Evolutionary conservation across 2,888 invertebrate genomes (phyloP).

Genomic region (Neoascia interrupta): DNA sequence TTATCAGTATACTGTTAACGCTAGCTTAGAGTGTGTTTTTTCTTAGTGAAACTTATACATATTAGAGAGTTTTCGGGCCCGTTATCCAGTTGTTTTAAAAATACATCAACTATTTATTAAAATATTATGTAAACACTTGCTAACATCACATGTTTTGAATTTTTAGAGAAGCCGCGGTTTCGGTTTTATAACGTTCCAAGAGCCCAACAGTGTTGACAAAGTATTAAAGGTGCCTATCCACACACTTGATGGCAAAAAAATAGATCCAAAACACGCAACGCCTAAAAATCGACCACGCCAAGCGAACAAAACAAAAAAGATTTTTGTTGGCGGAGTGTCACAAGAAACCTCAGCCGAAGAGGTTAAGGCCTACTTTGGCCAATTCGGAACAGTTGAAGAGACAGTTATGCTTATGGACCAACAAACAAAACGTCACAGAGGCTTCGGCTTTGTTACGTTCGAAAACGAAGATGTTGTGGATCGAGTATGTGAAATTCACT

Average conservation of each 20-base stretch:
- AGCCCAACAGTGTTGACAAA: constrained; percentile 93
- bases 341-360: constrained; percentile 95
- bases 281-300: constrained; percentile 93
- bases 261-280: constrained; percentile 96
- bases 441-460: constrained; percentile 95
- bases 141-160: neutral
- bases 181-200: constrained; percentile 95
- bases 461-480: constrained; percentile 95
- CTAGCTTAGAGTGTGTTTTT: no score
- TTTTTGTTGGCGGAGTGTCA: constrained; percentile 94
- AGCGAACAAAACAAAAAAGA: constrained; percentile 94
- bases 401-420: constrained; percentile 97
- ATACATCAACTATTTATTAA: no score
- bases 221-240: constrained; percentile 94
- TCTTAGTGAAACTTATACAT: no score
- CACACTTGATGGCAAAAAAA: constrained; percentile 95
- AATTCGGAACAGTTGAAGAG: constrained; percentile 94
- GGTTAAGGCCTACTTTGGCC: constrained; percentile 93
- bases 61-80: no score
- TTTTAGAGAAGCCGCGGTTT: constrained; percentile 96
- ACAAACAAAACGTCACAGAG: constrained; percentile 93
- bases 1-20: no score
- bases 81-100: no score
- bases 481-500: constrained; percentile 95
- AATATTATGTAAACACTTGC: no score